Evolutionary conservation across 2,888 invertebrate genomes (phyloP), one percentile per base, ranked within the genome.

Genomic region (Koerneria pararmatus): DNA sequence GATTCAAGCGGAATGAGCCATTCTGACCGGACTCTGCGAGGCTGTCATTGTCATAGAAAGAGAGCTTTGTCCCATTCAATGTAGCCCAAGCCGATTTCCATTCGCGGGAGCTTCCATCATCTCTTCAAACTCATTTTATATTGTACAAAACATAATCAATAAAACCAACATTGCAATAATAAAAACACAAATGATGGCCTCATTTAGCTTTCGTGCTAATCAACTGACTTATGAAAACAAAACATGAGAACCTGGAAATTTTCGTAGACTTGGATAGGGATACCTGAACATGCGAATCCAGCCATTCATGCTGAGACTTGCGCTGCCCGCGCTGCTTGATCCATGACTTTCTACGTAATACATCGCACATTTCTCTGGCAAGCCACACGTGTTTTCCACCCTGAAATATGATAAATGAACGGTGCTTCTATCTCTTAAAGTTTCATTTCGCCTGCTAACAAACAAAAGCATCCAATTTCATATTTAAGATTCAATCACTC

Each of bases 61-160:
- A 24, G 41, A 64, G n/a, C 8, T 22, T 6, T 8, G 41, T 56
- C 31, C 56, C 41, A 27, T 64, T 56, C 22, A 64, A 19, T 54
- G 54, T 37, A 29, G 64, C 56, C 64, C 64, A 64, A 31, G 64
- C 64, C 2, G 64, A 64, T 5, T 34, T 29, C 64, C 64, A 64
- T 32, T 64, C 32, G 4, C 53, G 35, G 4, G 51, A 49, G n/a
- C 54, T 41, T 31, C 32, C 32, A 8, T 57, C 53, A 22, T 11
- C 11, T 15, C n/a, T 46, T n/a, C n/a, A 15, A n/a, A n/a, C 46
- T 15, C n/a, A 15, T 46, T n/a, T 46, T 11, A 46, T 15, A 46
- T 46, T 46, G n/a, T 46, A 46, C 11, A 15, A 46, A 46, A 46
- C 11, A 6, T 53, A 8, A 53, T 15, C 24, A 53, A 53, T 27